Evolutionary conservation across 2,113 vertebrate species (phyloP).

Genomic region (human (Homo sapiens)): DNA sequence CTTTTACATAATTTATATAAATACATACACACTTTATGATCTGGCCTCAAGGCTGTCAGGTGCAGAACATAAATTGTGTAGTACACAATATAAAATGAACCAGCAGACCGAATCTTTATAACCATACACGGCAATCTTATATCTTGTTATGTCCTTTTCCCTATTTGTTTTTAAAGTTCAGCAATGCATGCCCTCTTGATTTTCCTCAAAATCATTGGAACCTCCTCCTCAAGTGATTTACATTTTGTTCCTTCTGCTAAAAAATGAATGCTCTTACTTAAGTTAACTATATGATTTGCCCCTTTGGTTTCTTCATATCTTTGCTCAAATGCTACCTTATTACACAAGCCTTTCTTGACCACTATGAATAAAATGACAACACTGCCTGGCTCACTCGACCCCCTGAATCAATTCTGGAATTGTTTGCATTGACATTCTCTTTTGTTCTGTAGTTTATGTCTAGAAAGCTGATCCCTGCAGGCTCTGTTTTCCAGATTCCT

Average conservation of each 20-base stretch:
- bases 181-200: not conserved
- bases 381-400: rapidly evolving
- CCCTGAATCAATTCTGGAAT: not conserved
- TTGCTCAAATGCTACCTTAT: not conserved
- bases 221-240: not conserved
- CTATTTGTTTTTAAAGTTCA: not conserved
- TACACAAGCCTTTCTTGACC: not conserved
- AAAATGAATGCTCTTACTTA: not conserved
- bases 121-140: not conserved
- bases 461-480: not conserved
- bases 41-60: not conserved
- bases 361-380: not conserved
- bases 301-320: not conserved
- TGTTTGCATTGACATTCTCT: not conserved
- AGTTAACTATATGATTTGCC: not conserved
- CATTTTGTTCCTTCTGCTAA: not conserved
- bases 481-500: not conserved
- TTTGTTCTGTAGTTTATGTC: not conserved
- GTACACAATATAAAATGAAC: not conserved
- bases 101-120: not conserved
- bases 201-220: not conserved
- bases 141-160: not conserved
- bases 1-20: not conserved
- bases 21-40: not conserved
- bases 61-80: not conserved